Evolutionary conservation across 2,888 invertebrate species (phyloP), one percentile per base, ranked within the genome.

Genomic region (Tachina fera): DNA sequence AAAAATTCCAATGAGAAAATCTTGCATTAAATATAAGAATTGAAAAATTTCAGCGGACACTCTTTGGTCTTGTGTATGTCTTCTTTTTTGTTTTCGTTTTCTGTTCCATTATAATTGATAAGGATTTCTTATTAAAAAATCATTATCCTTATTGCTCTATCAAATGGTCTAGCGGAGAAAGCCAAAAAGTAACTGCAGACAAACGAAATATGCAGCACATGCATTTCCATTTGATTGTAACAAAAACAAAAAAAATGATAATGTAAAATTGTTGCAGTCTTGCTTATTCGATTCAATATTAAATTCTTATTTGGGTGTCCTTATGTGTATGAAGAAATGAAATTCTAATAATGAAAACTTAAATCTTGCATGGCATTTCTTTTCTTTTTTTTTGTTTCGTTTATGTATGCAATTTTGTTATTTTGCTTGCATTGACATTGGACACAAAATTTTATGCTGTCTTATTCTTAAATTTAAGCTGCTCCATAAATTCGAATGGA

Each of bases 121-220:
- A 81, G 68, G 75, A 81, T 75, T 81, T 75, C 75, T 70, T 75
- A 81, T 75, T 70, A 81, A 75, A 68, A 81, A 75, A 81, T 81
- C 68, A 75, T 81, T 81, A 81, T 81, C 72, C 80, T 51, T 74
- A 60, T 51, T 60, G 43, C 49, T 47, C 19, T 67, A 47, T 63
- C 56, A 67, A 72, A 58, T 31, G 47, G 41, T 43, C 43, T 6
- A 43, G 31, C 47, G 49, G 58, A 67, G 49, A 22, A 68, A 31
- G 13, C 16, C 43, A 22, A 49, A 41, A 13, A 41, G 53, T 70
- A 31, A 39, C 22, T 13, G 43, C 16, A 75, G 75, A 31, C 47
- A 58, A 49, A 72, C 61, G 39, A 72, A 65, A 72, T 51, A 22
- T 80, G 80, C 80, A 68, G 61, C 75, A 75, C 22, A 47, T 81